Evolutionary conservation across 2,888 invertebrate species (phyloP).

Genomic region (Chrysolina americana): DNA sequence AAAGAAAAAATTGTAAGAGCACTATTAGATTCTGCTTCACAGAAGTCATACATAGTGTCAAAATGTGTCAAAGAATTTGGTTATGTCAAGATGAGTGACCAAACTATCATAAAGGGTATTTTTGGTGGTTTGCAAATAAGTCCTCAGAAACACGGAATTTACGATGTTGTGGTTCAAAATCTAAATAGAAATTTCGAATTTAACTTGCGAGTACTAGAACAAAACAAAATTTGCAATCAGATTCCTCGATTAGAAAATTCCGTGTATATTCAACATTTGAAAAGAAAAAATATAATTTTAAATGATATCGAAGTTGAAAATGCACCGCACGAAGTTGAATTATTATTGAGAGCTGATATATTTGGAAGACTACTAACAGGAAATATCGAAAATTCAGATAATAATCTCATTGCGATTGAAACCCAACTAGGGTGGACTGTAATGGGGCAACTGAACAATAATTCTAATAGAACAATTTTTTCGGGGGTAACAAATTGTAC

Average conservation of each 20-base stretch:
- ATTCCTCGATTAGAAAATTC: too few relatives aligned
- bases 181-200: background rate
- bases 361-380: background rate
- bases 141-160: constrained; percentile 20
- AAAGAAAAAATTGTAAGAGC: constrained; percentile 12
- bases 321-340: constrained; percentile 4
- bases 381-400: constrained; percentile 14
- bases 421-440: background rate
- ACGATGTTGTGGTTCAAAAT: constrained; percentile 15
- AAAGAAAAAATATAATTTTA: background rate
- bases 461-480: background rate
- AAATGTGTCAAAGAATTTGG: constrained; percentile 17
- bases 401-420: background rate
- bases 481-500: background rate
- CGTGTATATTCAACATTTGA: too few relatives aligned
- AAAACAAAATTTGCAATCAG: background rate
- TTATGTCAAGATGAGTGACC: constrained; percentile 12
- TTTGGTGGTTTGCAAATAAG: constrained; percentile 13
- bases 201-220: background rate
- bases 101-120: constrained; percentile 17
- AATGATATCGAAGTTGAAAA: background rate
- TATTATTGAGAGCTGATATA: constrained; percentile 5
- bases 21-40: constrained; percentile 17
- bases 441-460: constrained; percentile 9
- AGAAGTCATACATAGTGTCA: constrained; percentile 18